These are phyloP conservation scores for Paramormyrops kingsleyae DNA, from an alignment of 2,113 vertebrate genomes.

Conservation along the genomic window DNA sequence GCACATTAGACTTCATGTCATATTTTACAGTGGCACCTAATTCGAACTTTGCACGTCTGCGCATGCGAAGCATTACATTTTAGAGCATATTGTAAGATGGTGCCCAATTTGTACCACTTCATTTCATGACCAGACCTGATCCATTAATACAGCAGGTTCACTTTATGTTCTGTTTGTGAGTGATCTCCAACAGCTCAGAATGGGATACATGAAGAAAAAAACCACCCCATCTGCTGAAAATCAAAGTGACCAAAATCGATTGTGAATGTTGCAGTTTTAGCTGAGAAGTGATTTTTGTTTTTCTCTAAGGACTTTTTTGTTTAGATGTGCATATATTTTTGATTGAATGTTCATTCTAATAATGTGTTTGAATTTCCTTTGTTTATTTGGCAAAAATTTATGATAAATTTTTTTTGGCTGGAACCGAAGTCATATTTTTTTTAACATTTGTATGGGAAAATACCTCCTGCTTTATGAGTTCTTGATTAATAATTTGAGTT, in stretches of 20 bases:
- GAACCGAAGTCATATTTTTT: background rate
- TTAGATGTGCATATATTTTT: background rate
- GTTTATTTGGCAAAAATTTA: background rate
- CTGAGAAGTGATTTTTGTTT: background rate
- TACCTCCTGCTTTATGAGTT: background rate
- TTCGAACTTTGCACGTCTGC: too few relatives aligned
- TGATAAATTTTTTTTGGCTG: too few relatives aligned
- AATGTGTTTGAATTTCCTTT: background rate
- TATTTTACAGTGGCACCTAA: too few relatives aligned
- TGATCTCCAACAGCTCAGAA: background rate
- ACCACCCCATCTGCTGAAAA: too few relatives aligned
- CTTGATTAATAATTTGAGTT: background rate
- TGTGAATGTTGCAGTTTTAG: background rate
- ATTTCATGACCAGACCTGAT: too few relatives aligned
- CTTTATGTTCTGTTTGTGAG: background rate
- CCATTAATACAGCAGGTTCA: background rate
- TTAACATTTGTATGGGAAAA: too few relatives aligned
- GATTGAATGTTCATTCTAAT: too few relatives aligned
- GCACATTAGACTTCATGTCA: too few relatives aligned
- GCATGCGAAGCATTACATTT: too few relatives aligned
- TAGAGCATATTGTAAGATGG: too few relatives aligned
- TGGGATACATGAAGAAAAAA: too few relatives aligned
- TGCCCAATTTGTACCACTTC: too few relatives aligned
- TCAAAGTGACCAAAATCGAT: background rate
- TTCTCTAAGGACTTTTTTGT: background rate